Base-by-base conservation (phyloP, 1,140 invertebrate genomes). In the Stegodyphus dumicola region DNA sequence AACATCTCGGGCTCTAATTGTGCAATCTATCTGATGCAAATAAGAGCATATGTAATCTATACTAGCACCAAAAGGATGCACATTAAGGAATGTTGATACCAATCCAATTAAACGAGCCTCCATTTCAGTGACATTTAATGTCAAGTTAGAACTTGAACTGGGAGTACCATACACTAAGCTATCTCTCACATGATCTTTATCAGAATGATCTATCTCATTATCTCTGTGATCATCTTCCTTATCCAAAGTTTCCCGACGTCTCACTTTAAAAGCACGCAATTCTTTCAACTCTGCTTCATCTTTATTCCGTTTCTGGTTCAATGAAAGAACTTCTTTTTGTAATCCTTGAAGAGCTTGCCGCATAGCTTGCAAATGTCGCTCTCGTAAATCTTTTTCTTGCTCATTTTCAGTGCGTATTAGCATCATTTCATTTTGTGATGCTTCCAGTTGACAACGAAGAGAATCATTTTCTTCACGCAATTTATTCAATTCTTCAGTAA, bases 361-460 rank as follows among this genome's bases (percentile, higher is more conserved):
- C 71, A 95, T 88, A 88, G 94, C 92, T 88, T 94, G 93, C 75
- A 95, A 91, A 89, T 95, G 94, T 86, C 94, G 93, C 53, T 95
- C 94, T 90, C 94, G 94, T 17, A 92, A 91, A 6, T 94, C 93
- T 11, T 94, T 87, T 85, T 94, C 94, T n/a, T 92, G 89, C 90
- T 93, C 93, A 49, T 93, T 92, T 90, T 92, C 95, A 91, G 86
- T 93, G 88, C 88, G 94, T 87, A 92, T 93, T 92, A 89, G 95
- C 85, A 92, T 92, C 6, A 92, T 94, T 92, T 98, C 97, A 91
- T 98, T 98, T 89, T 97, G 97, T 88, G 97, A 97, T 0, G 96
- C 97, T 91, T 98, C 96, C 87, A 98, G 90, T 92, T 98, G 96
- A 91, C 96, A 97, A 69, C 95, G 93, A 53, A 99, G 91, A 88